These are phyloP conservation scores for Hyperopisus bebe DNA, from an alignment of 2,113 vertebrate genomes.

Conservation along the genomic window DNA sequence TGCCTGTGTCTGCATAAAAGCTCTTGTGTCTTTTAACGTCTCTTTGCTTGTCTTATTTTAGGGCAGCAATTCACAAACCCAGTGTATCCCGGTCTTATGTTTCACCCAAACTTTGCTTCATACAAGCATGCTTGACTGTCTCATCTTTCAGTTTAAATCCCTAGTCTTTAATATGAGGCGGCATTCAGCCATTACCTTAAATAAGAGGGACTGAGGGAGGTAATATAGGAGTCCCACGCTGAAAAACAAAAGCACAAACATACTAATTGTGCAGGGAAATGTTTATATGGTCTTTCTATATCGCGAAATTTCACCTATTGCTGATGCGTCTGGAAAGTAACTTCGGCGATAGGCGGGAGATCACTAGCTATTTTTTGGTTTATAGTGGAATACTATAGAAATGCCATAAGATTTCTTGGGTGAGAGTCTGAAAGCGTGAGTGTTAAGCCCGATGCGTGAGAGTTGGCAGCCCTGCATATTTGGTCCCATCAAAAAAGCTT, in stretches of 20 bases:
- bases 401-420: no score
- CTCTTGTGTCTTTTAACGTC: neutral
- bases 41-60: neutral
- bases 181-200: neutral
- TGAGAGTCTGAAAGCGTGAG: neutral
- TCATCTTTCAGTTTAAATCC: neutral
- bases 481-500: neutral
- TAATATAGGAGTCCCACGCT: neutral
- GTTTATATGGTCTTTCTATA: no score
- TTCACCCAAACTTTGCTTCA: neutral
- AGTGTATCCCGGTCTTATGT: neutral
- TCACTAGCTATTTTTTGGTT: no score
- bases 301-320: no score
- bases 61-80: neutral
- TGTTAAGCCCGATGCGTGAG: neutral
- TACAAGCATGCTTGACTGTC: neutral
- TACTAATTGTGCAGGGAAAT: neutral
- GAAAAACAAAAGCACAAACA: neutral
- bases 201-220: neutral
- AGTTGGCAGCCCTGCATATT: neutral
- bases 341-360: no score
- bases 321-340: no score
- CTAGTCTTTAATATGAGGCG: neutral
- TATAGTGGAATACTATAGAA: no score
- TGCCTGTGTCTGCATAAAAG: neutral